phyloP scores from a whole-genome alignment of 2,113 vertebrate genomes.

The Protobothrops flavoviridis region DNA sequence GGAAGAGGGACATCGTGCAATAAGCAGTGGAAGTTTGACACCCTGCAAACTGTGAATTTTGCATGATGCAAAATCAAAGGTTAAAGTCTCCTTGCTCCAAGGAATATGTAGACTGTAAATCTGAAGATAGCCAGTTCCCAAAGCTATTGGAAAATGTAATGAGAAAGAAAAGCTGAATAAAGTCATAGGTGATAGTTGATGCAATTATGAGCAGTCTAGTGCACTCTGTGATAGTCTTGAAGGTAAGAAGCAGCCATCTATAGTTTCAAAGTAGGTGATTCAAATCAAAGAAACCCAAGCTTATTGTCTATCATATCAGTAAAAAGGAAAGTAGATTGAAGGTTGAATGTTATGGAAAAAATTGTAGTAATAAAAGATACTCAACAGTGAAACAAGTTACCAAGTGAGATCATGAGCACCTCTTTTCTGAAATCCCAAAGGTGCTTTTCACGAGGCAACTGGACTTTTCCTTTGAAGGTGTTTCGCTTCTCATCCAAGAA shows the following conservation, averaged over 20 bases:
- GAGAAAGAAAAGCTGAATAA: neutral
- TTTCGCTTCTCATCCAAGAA: too few relatives aligned
- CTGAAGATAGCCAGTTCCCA: neutral
- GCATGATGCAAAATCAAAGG: neutral
- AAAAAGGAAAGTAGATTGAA: neutral
- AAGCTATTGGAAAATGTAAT: neutral
- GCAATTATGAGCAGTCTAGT: neutral
- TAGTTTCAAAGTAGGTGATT: neutral
- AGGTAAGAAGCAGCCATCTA: neutral
- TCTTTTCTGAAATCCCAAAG: neutral
- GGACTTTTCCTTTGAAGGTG: too few relatives aligned
- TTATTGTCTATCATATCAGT: neutral
- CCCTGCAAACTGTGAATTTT: neutral
- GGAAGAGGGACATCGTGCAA: neutral
- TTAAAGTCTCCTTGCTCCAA: neutral
- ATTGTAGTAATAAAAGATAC: neutral
- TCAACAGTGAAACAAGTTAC: neutral
- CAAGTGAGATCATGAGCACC: neutral
- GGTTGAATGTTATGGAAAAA: neutral
- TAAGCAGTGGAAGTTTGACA: neutral
- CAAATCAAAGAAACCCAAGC: neutral
- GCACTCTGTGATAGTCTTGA: neutral
- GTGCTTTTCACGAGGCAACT: too few relatives aligned
- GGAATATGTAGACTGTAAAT: neutral
- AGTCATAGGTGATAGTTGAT: neutral